Conservation (phyloP, 2,113 vertebrate species). For the Acrocephalus arundinaceus region DNA sequence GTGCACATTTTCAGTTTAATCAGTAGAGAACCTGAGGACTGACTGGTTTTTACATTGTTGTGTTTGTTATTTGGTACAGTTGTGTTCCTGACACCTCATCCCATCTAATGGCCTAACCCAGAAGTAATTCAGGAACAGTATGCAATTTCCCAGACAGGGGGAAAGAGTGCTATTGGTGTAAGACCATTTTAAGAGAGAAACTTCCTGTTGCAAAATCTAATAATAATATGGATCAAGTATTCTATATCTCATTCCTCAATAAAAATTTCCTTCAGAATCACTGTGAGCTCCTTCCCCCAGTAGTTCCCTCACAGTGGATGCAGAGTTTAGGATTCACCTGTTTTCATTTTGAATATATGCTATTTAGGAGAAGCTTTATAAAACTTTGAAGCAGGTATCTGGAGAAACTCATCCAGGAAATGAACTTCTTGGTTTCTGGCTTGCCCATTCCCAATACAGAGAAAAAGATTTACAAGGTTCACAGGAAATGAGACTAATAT, state of each 20-base stretch:
- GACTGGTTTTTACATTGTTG: background rate
- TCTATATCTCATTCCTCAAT: background rate
- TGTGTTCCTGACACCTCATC: background rate
- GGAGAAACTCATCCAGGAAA: background rate
- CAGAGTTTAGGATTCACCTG: background rate
- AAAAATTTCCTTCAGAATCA: background rate
- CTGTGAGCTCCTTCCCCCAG: background rate
- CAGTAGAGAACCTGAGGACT: background rate
- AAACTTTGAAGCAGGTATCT: background rate
- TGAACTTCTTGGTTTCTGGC: background rate
- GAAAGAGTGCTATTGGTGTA: background rate
- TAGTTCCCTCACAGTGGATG: background rate
- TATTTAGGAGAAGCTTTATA: background rate
- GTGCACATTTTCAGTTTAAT: background rate
- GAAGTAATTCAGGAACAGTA: background rate
- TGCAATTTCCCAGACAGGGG: background rate
- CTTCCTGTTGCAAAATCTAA: background rate
- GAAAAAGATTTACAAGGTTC: background rate
- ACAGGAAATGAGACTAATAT: background rate
- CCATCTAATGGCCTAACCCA: background rate
- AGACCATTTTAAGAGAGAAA: background rate
- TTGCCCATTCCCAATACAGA: background rate
- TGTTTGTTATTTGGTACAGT: background rate
- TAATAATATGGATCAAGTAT: background rate
- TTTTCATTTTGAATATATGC: background rate